These are phyloP conservation scores for Eudyptes chrysolophus DNA, from an alignment of 2,113 vertebrate species.

Conservation along the genomic window DNA sequence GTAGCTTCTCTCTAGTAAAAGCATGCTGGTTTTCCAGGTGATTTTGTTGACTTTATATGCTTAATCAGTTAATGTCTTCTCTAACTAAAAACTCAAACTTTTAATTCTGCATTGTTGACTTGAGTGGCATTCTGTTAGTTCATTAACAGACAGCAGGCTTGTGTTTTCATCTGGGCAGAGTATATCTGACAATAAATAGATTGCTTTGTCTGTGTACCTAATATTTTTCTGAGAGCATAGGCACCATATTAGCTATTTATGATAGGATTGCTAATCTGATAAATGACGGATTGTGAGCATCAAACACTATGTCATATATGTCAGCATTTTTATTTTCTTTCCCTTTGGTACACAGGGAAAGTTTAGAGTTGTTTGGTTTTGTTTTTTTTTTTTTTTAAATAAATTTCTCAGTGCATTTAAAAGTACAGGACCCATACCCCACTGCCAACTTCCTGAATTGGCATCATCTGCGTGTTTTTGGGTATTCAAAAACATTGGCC, in stretches of 20 bases:
- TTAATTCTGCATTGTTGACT: neutral
- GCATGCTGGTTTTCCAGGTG: neutral
- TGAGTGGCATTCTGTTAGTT: neutral
- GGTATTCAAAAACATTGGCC: neutral
- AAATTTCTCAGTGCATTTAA: neutral
- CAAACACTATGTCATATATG: neutral
- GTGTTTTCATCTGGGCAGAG: neutral
- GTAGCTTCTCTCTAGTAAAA: neutral
- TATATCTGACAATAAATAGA: neutral
- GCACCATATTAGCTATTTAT: neutral
- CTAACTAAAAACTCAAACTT: neutral
- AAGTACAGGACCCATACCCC: neutral
- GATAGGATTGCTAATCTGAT: neutral
- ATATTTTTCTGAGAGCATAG: neutral
- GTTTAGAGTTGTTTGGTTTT: neutral
- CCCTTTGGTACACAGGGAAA: neutral
- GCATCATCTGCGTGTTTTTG: rapidly evolving
- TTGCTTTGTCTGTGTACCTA: neutral
- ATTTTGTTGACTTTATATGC: neutral
- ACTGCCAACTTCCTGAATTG: neutral
- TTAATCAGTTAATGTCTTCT: neutral
- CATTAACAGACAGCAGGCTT: neutral
- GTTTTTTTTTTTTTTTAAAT: neutral
- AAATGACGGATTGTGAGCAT: neutral
- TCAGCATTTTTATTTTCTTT: neutral